phyloP scores from a whole-genome alignment of 2,888 invertebrate genomes.

The Heliconius erato region DNA sequence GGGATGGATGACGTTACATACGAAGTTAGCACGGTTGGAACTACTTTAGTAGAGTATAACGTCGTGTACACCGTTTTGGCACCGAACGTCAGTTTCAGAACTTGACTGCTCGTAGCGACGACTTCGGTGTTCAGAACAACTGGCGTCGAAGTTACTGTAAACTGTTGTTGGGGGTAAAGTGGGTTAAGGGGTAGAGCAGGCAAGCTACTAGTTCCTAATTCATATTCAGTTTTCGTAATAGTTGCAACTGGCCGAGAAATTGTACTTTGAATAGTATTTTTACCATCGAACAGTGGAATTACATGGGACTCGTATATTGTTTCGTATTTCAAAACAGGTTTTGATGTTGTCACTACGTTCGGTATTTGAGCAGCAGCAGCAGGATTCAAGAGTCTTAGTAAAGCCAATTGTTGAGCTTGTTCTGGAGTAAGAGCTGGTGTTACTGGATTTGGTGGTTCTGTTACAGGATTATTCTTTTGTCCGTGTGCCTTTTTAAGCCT shows the following conservation, averaged over 20 bases:
- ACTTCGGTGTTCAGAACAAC: conserved; percentile 92
- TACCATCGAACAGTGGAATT: conserved; percentile 91
- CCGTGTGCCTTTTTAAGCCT: conserved; percentile 82
- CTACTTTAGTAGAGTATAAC: conserved; percentile 92
- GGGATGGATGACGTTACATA: conserved; percentile 93
- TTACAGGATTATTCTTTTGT: conserved; percentile 81
- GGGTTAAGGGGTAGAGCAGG: conserved; percentile 86
- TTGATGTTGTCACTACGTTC: conserved; percentile 91
- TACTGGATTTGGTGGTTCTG: conserved; percentile 79
- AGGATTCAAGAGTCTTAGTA: conserved; percentile 90
- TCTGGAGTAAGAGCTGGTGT: conserved; percentile 88
- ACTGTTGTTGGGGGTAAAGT: conserved; percentile 88
- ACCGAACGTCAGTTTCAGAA: conserved; percentile 95
- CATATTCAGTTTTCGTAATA: conserved; percentile 92
- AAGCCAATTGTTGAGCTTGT: conserved; percentile 90
- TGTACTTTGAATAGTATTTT: conserved; percentile 91
- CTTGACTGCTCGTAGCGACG: conserved; percentile 92
- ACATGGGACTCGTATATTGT: conserved; percentile 94
- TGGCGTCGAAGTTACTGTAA: conserved; percentile 91
- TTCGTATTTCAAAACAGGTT: conserved; percentile 90
- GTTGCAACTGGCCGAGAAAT: conserved; percentile 92
- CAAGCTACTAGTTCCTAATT: conserved; percentile 90
- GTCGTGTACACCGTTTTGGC: conserved; percentile 96
- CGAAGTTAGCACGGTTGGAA: conserved; percentile 93
- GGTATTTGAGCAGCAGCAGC: conserved; percentile 88